Evolutionary conservation across 2,888 invertebrate species (phyloP).

Genomic region (Leucophenga montana): DNA sequence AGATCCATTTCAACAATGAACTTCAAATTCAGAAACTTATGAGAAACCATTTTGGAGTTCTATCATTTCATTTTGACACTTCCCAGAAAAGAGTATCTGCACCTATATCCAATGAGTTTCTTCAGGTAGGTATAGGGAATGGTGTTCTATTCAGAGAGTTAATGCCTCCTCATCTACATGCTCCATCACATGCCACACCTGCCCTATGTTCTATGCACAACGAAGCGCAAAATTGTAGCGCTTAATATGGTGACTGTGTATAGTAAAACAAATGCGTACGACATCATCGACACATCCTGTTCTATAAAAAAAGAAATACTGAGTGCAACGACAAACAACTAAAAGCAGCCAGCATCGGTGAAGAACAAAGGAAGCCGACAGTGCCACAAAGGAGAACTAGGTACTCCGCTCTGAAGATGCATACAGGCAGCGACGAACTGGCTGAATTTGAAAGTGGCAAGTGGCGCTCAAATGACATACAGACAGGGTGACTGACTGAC

Average conservation of each 20-base stretch:
- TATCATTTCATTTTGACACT: too few species aligned
- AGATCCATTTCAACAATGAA: too few species aligned
- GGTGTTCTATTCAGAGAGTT: too few species aligned
- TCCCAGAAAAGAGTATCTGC: too few species aligned
- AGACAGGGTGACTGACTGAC: not conserved
- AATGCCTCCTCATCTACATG: too few species aligned
- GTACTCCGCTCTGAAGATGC: not conserved
- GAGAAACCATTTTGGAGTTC: too few species aligned
- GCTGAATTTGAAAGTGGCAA: not conserved
- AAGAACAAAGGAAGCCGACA: constrained; percentile 10
- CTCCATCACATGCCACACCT: not conserved
- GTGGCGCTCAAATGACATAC: constrained; percentile 11
- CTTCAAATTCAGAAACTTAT: too few species aligned
- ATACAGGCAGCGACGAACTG: too few species aligned
- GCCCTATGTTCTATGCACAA: not conserved
- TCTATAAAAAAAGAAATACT: not conserved
- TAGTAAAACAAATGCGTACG: constrained; percentile 6
- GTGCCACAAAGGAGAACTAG: not conserved
- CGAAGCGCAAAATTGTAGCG: not conserved
- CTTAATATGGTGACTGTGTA: too few species aligned
- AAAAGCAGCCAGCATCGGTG: not conserved
- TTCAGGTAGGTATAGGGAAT: too few species aligned
- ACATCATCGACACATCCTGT: not conserved
- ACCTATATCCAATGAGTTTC: too few species aligned
- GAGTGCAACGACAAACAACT: not conserved